Evolutionary conservation across 2,113 vertebrate genomes (phyloP), one percentile per base, ranked within the genome.

Genomic region (Crotophaga sulcirostris): DNA sequence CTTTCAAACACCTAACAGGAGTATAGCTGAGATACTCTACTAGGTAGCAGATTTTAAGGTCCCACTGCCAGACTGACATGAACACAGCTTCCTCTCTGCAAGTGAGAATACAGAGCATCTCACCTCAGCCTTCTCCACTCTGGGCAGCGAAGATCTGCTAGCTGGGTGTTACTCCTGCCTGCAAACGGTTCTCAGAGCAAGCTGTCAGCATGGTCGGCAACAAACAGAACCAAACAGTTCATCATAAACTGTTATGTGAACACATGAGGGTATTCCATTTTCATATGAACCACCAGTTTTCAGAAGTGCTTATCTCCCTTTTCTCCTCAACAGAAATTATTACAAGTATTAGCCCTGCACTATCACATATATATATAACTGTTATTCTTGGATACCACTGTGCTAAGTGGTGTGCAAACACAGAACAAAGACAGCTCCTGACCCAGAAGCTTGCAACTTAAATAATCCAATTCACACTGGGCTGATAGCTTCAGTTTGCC

Each of bases 51-150:
- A 33, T 54, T 17, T 54, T 60, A n/a, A 55, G 29, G 2, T 75
- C 38, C 29, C n/a, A 54, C 9, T 3, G 7, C 36, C 33, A 72
- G 34, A 63, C 8, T 11, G 2, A 68, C 18, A n/a, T 0, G 2
- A 51, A 56, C 8, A 42, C 2, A 51, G 5, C 40, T 3, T 63
- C 7, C 3, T 8, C 38, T 52, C 34, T 18, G 13, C 33, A 47
- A 72, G 44, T 2, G 5, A 58, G 15, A 68, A 4, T 24, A n/a
- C 18, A 21, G 20, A 76, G 47, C 4, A 15, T 47, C 44, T 36
- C 42, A 23, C 12, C 34, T 73, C 49, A 64, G 38, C 20, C 56
- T 51, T 60, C 60, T 74, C 20, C 31, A 33, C 11, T 17, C 49
- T 2, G 6, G 33, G 33, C 29, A 86, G 34, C 0, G 1, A 56